Base-by-base conservation (phyloP, 2,797 vertebrate species). In the Falco columbarius region DNA sequence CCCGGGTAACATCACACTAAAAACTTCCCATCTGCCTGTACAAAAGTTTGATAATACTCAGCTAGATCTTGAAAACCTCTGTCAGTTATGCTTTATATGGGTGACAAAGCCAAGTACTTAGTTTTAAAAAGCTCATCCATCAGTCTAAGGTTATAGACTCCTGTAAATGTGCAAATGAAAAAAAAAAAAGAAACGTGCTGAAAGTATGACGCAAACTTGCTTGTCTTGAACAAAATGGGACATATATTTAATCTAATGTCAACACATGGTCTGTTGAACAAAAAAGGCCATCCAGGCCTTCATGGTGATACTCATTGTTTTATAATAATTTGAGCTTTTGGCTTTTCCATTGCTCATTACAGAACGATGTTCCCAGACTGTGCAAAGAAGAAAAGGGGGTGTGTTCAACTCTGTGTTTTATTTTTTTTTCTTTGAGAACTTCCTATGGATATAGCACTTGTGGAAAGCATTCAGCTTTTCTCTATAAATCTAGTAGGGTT, bases 371-470 rank as follows among this genome's bases (percentile, higher is more conserved):
- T 67, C 19, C 61, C 32, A 77, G 49, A 44, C 24, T 66, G n/a
- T 56, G 14, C 34, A 65, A 34, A 54, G 42, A 82, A 70, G 19
- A 32, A 22, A 30, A 42, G 18, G 24, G 1, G 10, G 4, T 47
- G 6, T 80, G 34, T 44, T 83, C 8, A 42, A 26, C 29, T 70
- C 13, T 30, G 51, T 49, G 63, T 5, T 38, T 3, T 38, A 10
- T 42, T 44, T 65, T 92, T 92, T 91, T 94, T 73, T 63, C 75
- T 91, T 74, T 84, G 63, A 85, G 67, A 94, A 49, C 27, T 71
- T 89, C 44, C 38, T 51, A 15, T 54, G 42, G 44, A 29, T 75
- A 55, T 55, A 63, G 8, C 26, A 42, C 23, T 79, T 93, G 63
- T 70, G 30, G 70, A 92, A 80, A 81, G 5, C 51, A 44, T 30